phyloP scores from a whole-genome alignment of 2,888 invertebrate species.

The Eilema griseolum region DNA sequence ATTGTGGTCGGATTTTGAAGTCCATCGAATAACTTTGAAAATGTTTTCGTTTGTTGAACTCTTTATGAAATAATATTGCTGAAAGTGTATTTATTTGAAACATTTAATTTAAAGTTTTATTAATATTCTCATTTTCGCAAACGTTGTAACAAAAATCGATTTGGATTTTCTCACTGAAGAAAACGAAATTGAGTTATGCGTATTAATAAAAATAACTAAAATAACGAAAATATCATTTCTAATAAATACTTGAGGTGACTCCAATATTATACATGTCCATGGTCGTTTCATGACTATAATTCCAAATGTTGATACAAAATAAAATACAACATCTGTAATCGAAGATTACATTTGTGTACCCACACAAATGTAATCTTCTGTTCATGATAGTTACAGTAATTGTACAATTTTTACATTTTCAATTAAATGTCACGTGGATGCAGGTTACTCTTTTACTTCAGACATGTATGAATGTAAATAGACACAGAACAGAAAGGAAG shows the following conservation, averaged over 20 bases:
- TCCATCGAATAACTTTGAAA: constrained; percentile 57
- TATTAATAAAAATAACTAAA: too few relatives aligned
- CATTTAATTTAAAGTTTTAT: constrained; percentile 3
- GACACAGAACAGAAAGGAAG: neutral
- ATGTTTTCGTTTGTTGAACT: constrained; percentile 53
- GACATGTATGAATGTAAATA: too few relatives aligned
- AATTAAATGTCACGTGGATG: neutral
- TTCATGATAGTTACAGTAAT: too few relatives aligned
- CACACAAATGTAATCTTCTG: too few relatives aligned
- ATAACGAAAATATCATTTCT: too few relatives aligned
- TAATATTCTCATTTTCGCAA: constrained; percentile 1
- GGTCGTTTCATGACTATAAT: too few relatives aligned
- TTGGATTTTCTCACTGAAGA: neutral
- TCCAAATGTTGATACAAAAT: too few relatives aligned
- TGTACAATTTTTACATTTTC: neutral
- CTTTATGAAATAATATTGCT: constrained; percentile 41
- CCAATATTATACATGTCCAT: too few relatives aligned
- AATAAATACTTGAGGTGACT: too few relatives aligned
- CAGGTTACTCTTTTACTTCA: too few relatives aligned
- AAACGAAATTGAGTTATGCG: neutral
- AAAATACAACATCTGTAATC: too few relatives aligned
- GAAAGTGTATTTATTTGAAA: constrained; percentile 23
- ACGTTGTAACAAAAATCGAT: neutral
- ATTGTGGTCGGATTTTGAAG: constrained; percentile 61
- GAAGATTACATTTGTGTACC: too few relatives aligned